A percentile compares a stretch with the other conserved stretches of the same genome.
Conservation (phyloP, 23 tunicate species). For the Ciona savignyi region DNA sequence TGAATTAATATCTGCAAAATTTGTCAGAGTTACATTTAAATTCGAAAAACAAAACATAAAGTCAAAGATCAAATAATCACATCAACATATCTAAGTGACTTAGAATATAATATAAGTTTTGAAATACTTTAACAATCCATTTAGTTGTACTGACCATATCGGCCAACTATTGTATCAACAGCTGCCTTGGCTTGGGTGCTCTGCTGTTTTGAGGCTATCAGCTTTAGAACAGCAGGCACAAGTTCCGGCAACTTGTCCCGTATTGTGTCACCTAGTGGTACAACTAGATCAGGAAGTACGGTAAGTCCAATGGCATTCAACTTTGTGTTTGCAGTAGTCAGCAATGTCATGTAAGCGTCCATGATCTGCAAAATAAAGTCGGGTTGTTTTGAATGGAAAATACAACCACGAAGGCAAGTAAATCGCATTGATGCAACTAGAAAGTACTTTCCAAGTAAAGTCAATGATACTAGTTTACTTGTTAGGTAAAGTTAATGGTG, state of each 20-base stretch:
- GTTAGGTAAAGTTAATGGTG: too few relatives aligned
- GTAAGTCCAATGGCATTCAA: constrained; percentile 38
- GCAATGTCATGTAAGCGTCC: constrained; percentile 54
- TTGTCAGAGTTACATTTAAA: too few relatives aligned
- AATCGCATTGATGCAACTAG: too few relatives aligned
- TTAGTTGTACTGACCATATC: constrained; percentile 65
- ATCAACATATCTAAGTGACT: neutral
- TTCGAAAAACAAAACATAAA: too few relatives aligned
- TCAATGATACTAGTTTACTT: too few relatives aligned
- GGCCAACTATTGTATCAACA: constrained; percentile 23
- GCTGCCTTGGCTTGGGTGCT: constrained; percentile 27
- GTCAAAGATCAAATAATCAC: neutral
- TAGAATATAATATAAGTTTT: too few relatives aligned
- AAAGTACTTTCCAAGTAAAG: too few relatives aligned
- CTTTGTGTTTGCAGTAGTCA: constrained; percentile 76
- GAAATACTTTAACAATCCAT: too few relatives aligned
- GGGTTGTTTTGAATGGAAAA: neutral
- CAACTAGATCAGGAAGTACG: constrained; percentile 27
- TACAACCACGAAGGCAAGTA: too few relatives aligned
- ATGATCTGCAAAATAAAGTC: constrained; percentile 38
- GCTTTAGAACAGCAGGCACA: constrained; percentile 53
- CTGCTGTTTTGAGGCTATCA: constrained; percentile 45
- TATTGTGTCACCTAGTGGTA: constrained; percentile 22
- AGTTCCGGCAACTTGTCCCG: constrained; percentile 25
- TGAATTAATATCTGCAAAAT: too few relatives aligned